Percentiles rank a stretch among this genome's conserved stretches.
phyloP scores from a whole-genome alignment of 1,140 invertebrate genomes.

The Aphidius ervi region DNA sequence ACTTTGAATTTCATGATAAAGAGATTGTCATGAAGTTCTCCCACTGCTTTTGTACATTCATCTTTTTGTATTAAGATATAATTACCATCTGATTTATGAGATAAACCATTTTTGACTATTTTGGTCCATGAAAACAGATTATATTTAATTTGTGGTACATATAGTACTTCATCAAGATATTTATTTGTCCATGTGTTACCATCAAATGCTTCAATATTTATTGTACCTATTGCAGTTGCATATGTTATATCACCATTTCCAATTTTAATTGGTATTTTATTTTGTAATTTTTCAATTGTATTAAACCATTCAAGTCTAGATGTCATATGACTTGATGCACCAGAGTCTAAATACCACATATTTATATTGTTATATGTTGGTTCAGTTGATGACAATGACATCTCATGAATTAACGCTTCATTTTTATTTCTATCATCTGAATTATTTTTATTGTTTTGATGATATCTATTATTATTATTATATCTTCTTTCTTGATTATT shows the following conservation, averaged over 20 bases:
- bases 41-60: constrained; percentile 2
- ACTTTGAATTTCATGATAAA: no score
- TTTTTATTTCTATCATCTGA: constrained; percentile 1
- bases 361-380: background rate
- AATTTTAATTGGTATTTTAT: constrained; percentile 13
- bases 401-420: constrained; percentile 11
- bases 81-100: background rate
- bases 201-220: constrained; percentile 9
- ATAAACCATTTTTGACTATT: constrained; percentile 6
- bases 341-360: constrained; percentile 26
- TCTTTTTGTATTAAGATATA: constrained; percentile 4
- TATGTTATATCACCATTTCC: constrained; percentile 19
- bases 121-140: constrained; percentile 15
- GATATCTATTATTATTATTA: constrained; percentile 8
- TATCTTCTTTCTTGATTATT: constrained; percentile 18
- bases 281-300: constrained; percentile 5
- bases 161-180: constrained; percentile 38
- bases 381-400: background rate
- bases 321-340: constrained; percentile 29
- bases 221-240: constrained; percentile 19
- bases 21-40: background rate
- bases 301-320: constrained; percentile 15
- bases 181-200: constrained; percentile 19
- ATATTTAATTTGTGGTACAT: constrained; percentile 33
- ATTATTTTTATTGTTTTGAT: background rate